Base-by-base conservation (phyloP, 2,113 vertebrate genomes). In the Bucco capensis region DNA sequence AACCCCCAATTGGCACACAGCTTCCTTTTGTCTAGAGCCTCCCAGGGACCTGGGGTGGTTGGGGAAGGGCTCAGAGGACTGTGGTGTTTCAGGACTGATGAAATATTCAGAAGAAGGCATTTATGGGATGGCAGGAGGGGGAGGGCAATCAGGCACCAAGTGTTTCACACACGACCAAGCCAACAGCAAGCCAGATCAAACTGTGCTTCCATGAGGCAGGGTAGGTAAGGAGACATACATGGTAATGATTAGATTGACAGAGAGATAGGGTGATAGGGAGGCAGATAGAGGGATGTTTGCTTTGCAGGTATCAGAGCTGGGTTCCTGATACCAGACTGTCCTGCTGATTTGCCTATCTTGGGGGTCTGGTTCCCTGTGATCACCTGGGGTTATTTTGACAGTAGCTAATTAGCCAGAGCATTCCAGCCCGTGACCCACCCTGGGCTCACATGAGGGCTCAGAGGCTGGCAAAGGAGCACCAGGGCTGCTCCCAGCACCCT, bases 341-440 rank as follows among this genome's bases (percentile, higher is more conserved):
- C 92, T 57, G 70, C 94, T 66, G 77, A 75, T 92, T 94, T 79
- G 78, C 86, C 81, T 90, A 3, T 93, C 92, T 69, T 14, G 66
- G 84, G 93, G 89, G 81, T 95, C 95, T 82, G 90, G 47, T 83
- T 95, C 92, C 90, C 92, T 92, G 42, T 1, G 6, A 69, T 96
- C 89, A 93, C 91, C 92, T 82, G 89, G 81, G 89, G 93, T 80
- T 94, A 85, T 96, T 93, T 94, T 94, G 92, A 93, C 92, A 94
- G 92, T 21, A 7, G 71, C 66, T 93, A 93, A 96, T 96, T 93
- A 82, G 54, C 1, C 3, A 27, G 51, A 93, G 86, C 77, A 92
- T 95, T 88, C 93, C 94, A 86, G 69, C 61, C 83, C 22, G 44
- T 6, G 0, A 5, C 56, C 88, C 56, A 67, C 21, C 53, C 66